Evolutionary conservation across 1,140 invertebrate genomes (phyloP), one percentile per base, ranked within the genome.

Genomic region (Eumaeus atala): DNA sequence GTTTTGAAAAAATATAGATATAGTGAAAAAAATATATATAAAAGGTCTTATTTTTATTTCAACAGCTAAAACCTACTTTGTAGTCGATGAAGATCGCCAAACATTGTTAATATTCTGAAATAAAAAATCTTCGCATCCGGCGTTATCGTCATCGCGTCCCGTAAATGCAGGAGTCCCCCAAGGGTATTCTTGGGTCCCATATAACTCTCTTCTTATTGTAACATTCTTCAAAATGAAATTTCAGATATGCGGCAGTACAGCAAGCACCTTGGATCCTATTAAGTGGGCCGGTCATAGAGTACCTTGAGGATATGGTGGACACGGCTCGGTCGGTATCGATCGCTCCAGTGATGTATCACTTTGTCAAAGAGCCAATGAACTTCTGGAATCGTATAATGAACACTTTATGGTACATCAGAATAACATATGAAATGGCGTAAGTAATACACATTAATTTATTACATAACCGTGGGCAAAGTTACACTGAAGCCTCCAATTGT

Each of bases 201-300:
- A 37, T 9, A n/a, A 40, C 5, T 6, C 7, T 14, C 0, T 14
- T 6, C 16, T 1, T 44, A 14, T 44, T 28, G 21, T 6, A 28
- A 6, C 21, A 6, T 28, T 6, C 21, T 47, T 12, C 16, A 47
- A 47, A 9, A 18, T 48, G 37, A 38, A 5, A 37, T 16, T 34
- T 7, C 60, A 77, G 74, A 0, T 67, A 58, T 42, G 72, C 72
- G 37, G 75, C 74, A 1, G 54, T 77, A 7, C 70, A 68, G 44
- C 58, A 72, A 54, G 70, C 56, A 0, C 78, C 78, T 0, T 82
- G 78, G 78, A 74, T 82, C 0, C 14, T 77, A 1, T 53, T 79
- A 0, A 65, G 58, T 18, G 62, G 66, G 3, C 47, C 67, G 0
- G 37, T 59, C 6, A 48, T 72, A 34, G 66, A 73, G n/a, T 38